Percentiles rank a stretch among this genome's conserved stretches.
phyloP scores from a whole-genome alignment of 2,888 invertebrate genomes.

The Rotaria macrura region DNA sequence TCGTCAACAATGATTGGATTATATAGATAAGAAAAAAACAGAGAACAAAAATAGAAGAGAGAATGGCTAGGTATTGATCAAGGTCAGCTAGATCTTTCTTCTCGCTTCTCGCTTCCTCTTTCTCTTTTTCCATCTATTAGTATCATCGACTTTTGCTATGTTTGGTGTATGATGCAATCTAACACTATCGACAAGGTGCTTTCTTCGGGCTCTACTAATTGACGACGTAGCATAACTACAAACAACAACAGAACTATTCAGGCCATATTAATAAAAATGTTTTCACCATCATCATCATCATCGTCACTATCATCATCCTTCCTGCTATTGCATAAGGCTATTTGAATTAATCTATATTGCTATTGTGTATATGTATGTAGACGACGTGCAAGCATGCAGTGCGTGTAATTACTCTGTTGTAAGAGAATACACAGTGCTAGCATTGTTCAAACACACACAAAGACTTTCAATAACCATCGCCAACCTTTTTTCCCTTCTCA shows the following conservation, averaged over 20 bases:
- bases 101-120: background rate
- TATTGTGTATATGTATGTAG: background rate
- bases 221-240: background rate
- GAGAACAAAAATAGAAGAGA: background rate
- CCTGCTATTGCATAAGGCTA: background rate
- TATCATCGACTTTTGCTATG: background rate
- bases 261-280: conserved; percentile 1
- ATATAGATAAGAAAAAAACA: background rate
- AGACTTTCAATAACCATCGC: background rate
- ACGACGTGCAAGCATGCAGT: background rate
- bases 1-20: background rate
- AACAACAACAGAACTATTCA: background rate
- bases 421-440: background rate
- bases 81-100: background rate
- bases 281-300: background rate
- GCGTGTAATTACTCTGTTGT: background rate
- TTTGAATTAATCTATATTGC: background rate
- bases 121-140: background rate
- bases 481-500: background rate
- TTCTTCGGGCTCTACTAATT: background rate
- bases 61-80: background rate
- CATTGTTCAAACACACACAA: background rate
- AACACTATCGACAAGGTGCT: background rate
- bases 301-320: background rate
- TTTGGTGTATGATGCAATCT: background rate